Percentiles rank a stretch among this genome's conserved stretches.
These are phyloP conservation scores for Cherax destructor DNA, from an alignment of 1,140 invertebrate species.

Conservation along the genomic window DNA sequence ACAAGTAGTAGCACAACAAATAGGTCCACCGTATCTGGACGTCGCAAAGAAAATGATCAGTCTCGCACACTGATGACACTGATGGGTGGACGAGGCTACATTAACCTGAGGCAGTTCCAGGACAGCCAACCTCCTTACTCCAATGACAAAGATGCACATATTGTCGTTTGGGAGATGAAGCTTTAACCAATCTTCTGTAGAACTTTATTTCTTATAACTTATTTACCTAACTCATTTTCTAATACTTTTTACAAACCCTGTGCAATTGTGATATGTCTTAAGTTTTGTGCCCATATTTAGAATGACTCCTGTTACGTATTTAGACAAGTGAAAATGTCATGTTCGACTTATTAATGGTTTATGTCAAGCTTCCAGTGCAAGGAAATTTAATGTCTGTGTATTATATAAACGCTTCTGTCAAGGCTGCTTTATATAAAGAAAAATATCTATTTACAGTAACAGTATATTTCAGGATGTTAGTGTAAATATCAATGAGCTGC, in stretches of 20 bases:
- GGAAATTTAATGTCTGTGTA: slow-evolving; percentile 26
- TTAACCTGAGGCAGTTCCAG: slow-evolving; percentile 83
- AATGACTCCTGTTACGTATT: slow-evolving; percentile 36
- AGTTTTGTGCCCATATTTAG: slow-evolving; percentile 48
- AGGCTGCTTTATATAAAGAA: slow-evolving; percentile 45
- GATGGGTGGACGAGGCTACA: slow-evolving; percentile 91
- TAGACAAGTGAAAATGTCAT: slow-evolving; percentile 34
- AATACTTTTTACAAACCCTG: slow-evolving; percentile 41
- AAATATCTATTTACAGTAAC: slow-evolving; percentile 56
- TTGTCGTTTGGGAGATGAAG: slow-evolving; percentile 93
- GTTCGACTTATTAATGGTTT: slow-evolving; percentile 43
- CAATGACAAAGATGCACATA: slow-evolving; percentile 87
- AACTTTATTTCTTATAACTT: slow-evolving; percentile 37
- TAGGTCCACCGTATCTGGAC: slow-evolving; percentile 27
- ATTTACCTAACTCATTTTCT: slow-evolving; percentile 50
- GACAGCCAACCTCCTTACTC: slow-evolving; percentile 78
- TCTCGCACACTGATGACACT: slow-evolving; percentile 88
- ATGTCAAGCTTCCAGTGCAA: slow-evolving; percentile 42
- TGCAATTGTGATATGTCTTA: slow-evolving; percentile 58
- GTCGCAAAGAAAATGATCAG: slow-evolving; percentile 74
- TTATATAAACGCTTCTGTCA: slow-evolving; percentile 47
- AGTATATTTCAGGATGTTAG: slow-evolving; percentile 49
- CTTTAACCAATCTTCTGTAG: slow-evolving; percentile 77
- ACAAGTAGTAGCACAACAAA: slow-evolving; percentile 22
- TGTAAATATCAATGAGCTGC: slow-evolving; percentile 64